Evolutionary conservation across 2,113 vertebrate species (phyloP), one percentile per base, ranked within the genome.

Genomic region (Helogale parvula): DNA sequence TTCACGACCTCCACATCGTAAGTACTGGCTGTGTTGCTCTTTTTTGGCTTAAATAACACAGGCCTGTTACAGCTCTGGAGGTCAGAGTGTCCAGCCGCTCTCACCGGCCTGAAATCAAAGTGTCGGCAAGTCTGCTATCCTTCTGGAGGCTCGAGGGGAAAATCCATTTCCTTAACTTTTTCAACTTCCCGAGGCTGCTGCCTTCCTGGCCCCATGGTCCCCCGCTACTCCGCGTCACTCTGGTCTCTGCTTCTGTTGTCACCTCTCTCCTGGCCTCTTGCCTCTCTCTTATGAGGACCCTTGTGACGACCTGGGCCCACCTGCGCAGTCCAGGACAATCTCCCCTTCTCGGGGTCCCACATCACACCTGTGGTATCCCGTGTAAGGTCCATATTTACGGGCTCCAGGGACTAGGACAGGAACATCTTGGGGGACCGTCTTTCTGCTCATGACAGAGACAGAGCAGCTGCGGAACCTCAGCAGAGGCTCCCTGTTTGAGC

Each of bases 141-240:
- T 88, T 54, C 76, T 19, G 38, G 52, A 54, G 17, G 15, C 38
- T 81, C 13, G 7, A 81, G 33, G 38, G 50, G 7, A 60, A 41
- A 7, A 50, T 63, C 74, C n/a, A 3, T 80, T 21, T 47, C 52
- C 38, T 81, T 63, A 35, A 16, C 74, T 35, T n/a, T 29, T 35
- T 33, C 3, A 1, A 15, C 23, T 60, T 60, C 23, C 45, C 31
- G 52, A 31, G 16, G 76, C 41, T 38, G 31, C 33, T 72, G 76
- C 35, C 2, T 27, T 35, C 19, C 50, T 10, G 0, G 63, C 35
- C 63, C 38, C 7, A 0, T 6, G 6, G n/a, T 25, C 65, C 63
- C 7, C 29, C 3, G 6, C 1, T 23, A 7, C 7, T 1, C 10
- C 8, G 41, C 21, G 1, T 85, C 83, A 52, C 72, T 68, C 2